phyloP scores from a whole-genome alignment of 1,140 invertebrate genomes.

The Trichonephila inaurata region DNA sequence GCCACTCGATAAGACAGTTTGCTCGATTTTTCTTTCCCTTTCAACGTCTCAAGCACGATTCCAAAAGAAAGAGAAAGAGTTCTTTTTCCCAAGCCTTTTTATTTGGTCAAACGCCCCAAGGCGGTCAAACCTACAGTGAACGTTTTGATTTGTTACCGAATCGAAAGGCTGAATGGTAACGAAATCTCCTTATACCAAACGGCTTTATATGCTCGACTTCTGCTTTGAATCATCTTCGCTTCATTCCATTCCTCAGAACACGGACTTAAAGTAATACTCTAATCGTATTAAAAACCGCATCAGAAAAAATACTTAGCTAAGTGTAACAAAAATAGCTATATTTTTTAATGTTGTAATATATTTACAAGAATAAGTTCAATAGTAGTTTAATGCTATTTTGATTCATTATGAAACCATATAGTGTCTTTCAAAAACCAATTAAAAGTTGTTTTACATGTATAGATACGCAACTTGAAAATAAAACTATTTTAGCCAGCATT shows the following conservation, averaged over 20 bases:
- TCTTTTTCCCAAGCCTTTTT: slow-evolving; percentile 17
- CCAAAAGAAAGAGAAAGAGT: not conserved
- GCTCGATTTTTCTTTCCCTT: slow-evolving; percentile 34
- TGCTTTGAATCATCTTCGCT: not conserved
- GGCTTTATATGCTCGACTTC: not conserved
- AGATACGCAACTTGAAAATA: too few species aligned
- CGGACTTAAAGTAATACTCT: not conserved
- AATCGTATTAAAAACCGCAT: not conserved
- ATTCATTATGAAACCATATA: too few species aligned
- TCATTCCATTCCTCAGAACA: not conserved
- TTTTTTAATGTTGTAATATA: too few species aligned
- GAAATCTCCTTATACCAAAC: slow-evolving; percentile 42
- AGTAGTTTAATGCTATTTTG: too few species aligned
- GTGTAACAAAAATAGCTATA: not conserved
- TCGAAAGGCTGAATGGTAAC: slow-evolving; percentile 3
- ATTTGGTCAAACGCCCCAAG: slow-evolving; percentile 50
- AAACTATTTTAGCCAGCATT: too few species aligned
- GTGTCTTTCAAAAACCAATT: too few species aligned
- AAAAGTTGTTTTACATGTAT: too few species aligned
- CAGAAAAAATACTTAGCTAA: not conserved
- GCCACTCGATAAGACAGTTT: slow-evolving; percentile 20
- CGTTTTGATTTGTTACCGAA: slow-evolving; percentile 50
- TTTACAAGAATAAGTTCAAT: too few species aligned
- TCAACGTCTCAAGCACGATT: slow-evolving; percentile 42
- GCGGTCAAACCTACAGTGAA: slow-evolving; percentile 39